Evolutionary conservation across 1,140 invertebrate species (phyloP).

Genomic region (Drosophila punjabiensis): DNA sequence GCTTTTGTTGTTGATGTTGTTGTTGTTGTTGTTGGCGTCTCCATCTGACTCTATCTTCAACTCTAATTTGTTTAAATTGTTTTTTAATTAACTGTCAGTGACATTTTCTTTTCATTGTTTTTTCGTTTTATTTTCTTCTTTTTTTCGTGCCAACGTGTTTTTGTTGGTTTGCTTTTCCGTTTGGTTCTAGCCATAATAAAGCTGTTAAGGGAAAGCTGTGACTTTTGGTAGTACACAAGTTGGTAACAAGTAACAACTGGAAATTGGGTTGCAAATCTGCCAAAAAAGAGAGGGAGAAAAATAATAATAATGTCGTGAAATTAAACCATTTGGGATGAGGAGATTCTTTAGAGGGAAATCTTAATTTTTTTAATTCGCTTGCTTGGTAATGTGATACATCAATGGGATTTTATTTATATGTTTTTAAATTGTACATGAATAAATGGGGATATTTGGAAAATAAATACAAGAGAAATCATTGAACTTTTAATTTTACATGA

Average conservation of each 20-base stretch:
- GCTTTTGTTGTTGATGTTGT: conserved; percentile 4
- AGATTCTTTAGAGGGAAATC: background rate
- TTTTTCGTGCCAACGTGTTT: conserved; percentile 12
- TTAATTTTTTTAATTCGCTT: background rate
- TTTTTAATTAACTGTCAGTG: conserved; percentile 83
- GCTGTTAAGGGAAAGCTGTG: conserved; percentile 72
- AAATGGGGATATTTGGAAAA: background rate
- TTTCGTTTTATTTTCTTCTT: conserved; percentile 46
- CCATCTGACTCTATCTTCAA: conserved; percentile 61
- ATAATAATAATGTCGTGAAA: conserved; percentile 8
- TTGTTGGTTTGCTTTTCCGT: conserved; percentile 16
- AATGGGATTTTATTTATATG: background rate
- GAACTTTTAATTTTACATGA: background rate
- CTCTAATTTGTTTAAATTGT: conserved; percentile 84
- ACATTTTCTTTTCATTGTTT: conserved; percentile 83
- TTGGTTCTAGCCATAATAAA: conserved; percentile 61
- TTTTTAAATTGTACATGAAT: background rate
- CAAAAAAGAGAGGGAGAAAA: background rate
- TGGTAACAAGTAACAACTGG: conserved; percentile 16
- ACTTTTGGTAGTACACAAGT: conserved; percentile 1
- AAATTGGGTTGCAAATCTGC: conserved; percentile 42
- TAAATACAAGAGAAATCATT: background rate
- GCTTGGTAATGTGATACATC: background rate
- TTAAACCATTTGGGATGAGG: background rate
- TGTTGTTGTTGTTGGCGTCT: conserved; percentile 16